Base-by-base conservation (phyloP, 2,888 invertebrate genomes). In the Trichopoda pennipes region DNA sequence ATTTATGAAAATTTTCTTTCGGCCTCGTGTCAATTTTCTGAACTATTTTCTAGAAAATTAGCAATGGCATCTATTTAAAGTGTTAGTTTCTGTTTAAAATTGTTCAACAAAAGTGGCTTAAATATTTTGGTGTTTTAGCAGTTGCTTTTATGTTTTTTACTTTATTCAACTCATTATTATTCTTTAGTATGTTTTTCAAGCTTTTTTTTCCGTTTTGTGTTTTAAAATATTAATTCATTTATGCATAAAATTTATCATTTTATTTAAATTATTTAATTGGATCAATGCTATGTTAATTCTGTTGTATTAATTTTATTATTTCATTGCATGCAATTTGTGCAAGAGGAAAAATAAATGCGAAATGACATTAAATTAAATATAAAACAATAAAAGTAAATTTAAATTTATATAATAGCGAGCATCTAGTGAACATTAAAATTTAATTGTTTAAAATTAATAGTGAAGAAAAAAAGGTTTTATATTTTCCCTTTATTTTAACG, bases 211-310 rank as follows among this genome's bases (percentile, higher is more conserved):
- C 6, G 14, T 1, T 35, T 49, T 42, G 38, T 19, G 17, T 75
- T 42, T 49, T 17, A 19, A 51, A 12, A 17, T 28, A 23, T 60
- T 47, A 19, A 28, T 60, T 12, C 42, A 68, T 42, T 60, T 51
- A 21, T 47, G 35, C 14, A 14, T 47, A 47, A 35, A 35, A 35
- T 35, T 35, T 74, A 32, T 14, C n/a, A 64, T 72, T 61, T 56
- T 44, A 64, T 78, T 72, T 61, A 21, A 61, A 76, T 44, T 21
- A 61, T 17, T 68, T 76, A 69, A 76, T 76, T 76, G 53, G 76
- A 61, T 64, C 70, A 66, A 23, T 74, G 61, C 66, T 58, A 35
- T 58, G 32, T 28, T 49, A 44, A 60, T 76, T 70, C 51, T n/a
- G 7, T 28, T 58, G 63, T 70, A 51, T 70, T 44, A 44, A 12